A percentile compares a stretch with the other conserved stretches of the same genome.
These are phyloP conservation scores for Danaus plexippus DNA, from an alignment of 1,140 invertebrate genomes.

Conservation along the genomic window DNA sequence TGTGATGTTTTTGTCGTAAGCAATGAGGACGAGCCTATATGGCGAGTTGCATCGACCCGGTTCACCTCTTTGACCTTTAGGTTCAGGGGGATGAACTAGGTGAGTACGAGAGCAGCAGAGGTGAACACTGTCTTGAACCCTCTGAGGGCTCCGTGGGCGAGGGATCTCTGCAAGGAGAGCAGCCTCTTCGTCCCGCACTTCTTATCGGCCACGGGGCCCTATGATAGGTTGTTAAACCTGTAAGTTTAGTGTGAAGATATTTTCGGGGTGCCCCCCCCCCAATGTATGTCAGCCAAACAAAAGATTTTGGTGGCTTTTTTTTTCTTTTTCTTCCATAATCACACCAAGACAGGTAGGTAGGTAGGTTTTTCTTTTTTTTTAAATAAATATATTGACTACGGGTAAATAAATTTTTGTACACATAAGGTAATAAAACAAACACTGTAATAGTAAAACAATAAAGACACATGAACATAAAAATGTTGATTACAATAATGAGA, in stretches of 20 bases:
- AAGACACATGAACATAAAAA: no score
- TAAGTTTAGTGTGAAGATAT: constrained; percentile 19
- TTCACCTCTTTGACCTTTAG: constrained; percentile 4
- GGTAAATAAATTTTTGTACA: no score
- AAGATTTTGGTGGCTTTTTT: constrained; percentile 20
- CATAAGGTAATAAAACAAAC: no score
- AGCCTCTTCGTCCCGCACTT: no score
- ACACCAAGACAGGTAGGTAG: no score
- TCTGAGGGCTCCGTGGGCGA: constrained; percentile 8
- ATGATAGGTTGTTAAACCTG: constrained; percentile 7
- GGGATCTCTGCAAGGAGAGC: constrained; percentile 5
- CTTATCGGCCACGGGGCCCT: constrained; percentile 2
- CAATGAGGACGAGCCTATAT: background rate
- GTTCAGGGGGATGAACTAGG: constrained; percentile 1
- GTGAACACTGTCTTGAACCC: constrained; percentile 4
- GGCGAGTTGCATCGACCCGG: background rate
- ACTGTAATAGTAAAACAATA: no score
- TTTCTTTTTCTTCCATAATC: no score
- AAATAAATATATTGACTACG: no score
- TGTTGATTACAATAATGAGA: no score
- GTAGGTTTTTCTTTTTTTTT: no score
- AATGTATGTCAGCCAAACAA: constrained; percentile 21
- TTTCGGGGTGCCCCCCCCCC: constrained; percentile 24
- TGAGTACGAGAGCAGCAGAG: constrained; percentile 4
- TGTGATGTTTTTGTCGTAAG: background rate